Percentiles rank a stretch among this genome's conserved stretches.
phyloP scores from a whole-genome alignment of 2,888 invertebrate genomes.

The Carterocephalus palaemon region DNA sequence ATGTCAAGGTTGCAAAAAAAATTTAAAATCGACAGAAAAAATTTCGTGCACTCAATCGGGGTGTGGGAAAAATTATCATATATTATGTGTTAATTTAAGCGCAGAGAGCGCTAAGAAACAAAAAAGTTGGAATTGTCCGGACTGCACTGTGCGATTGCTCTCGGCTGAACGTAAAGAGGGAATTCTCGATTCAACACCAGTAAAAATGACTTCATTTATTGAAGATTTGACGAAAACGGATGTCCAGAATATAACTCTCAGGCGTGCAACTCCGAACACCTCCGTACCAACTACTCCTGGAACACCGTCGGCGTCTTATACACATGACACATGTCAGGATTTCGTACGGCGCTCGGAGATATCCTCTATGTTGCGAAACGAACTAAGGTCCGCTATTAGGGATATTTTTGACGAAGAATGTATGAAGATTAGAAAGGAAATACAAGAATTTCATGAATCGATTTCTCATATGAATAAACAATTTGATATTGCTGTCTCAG shows the following conservation, averaged over 20 bases:
- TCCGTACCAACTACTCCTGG: background rate
- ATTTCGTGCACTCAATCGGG: background rate
- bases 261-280: background rate
- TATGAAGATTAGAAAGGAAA: background rate
- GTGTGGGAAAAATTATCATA: constrained; percentile 10
- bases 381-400: constrained; percentile 7
- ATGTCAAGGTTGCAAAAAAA: constrained; percentile 8
- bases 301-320: too few species aligned
- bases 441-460: constrained; percentile 8
- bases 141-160: constrained; percentile 1
- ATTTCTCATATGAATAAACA: constrained; percentile 2
- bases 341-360: constrained; percentile 2
- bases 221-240: background rate
- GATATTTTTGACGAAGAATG: constrained; percentile 14
- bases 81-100: constrained; percentile 2
- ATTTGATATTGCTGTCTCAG: constrained; percentile 7
- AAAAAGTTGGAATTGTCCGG: constrained; percentile 16
- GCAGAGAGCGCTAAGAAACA: background rate
- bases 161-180: constrained; percentile 6
- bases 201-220: background rate
- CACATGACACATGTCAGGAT: background rate
- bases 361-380: constrained; percentile 1
- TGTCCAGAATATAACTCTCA: background rate
- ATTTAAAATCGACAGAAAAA: constrained; percentile 3
- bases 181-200: constrained; percentile 9